Base-by-base conservation (phyloP, 1,140 invertebrate genomes). In the Hylaeus anthracinus region DNA sequence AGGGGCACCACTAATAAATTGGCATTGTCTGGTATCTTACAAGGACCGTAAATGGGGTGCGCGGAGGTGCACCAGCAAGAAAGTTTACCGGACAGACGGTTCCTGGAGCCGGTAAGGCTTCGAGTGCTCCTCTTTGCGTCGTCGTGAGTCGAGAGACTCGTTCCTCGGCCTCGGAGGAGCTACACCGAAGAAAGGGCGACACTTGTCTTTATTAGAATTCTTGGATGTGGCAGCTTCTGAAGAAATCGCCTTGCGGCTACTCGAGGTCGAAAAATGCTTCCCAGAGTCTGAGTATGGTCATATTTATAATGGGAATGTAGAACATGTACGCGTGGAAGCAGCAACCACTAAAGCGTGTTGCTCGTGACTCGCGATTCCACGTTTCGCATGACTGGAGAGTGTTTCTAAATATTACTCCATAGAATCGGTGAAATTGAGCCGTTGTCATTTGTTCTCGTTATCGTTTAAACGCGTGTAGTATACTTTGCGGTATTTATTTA, bases 1-100 rank as follows among this genome's bases (percentile, higher is more conserved):
- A 90, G 90, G 90, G 81, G 87, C 90, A 91, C 72, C 78, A 83
- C 90, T 92, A 91, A 92, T 92, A 92, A 92, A 92, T 91, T 91
- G 90, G 88, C 88, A 90, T 91, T 90, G 90, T 89, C 88, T 89
- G 84, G 88, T 91, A 91, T 91, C 90, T 90, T 72, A 74, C 70
- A 43, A 73, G 64, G 71, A 72, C 90, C 90, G 89, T 91, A 91
- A 90, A 91, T 91, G 90, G 85, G 82, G 78, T 84, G 74, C 71
- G 73, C 45, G 66, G 72, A 78, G 69, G 55, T 53, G 60, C 86
- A 83, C 63, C 84, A 78, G 84, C 90, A 90, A 91, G 90, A 90
- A 90, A 90, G 88, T 91, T 91, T 89, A 89, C 90, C 89, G 86
- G 84, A 80, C 84, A 65, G 88, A 81, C 83, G 89, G 89, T 90